Conservation (phyloP, 1,140 invertebrate genomes). For the Schlechtendalia chinensis region DNA sequence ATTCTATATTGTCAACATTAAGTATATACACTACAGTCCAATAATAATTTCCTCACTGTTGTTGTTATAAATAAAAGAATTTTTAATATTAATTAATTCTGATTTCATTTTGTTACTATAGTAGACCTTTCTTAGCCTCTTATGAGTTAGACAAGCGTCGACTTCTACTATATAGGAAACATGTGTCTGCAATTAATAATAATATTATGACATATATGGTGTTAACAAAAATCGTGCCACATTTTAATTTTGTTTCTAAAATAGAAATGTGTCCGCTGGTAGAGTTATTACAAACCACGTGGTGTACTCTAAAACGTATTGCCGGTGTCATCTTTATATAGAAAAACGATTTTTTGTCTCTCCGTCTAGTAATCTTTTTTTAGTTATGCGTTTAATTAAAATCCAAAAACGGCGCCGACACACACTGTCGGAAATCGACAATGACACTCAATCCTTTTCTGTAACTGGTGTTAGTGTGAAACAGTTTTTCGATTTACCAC, state of each 20-base stretch:
- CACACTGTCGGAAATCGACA: slow-evolving; percentile 40
- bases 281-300: slow-evolving; percentile 9
- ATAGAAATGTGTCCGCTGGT: slow-evolving; percentile 3
- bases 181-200: slow-evolving; percentile 26
- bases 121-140: too few relatives aligned
- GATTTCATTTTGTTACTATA: too few relatives aligned
- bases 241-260: slow-evolving; percentile 23
- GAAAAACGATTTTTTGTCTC: slow-evolving; percentile 24
- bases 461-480: slow-evolving; percentile 1
- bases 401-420: slow-evolving; percentile 27
- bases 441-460: slow-evolving; percentile 39
- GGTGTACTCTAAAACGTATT: slow-evolving; percentile 19
- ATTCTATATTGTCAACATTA: too few relatives aligned
- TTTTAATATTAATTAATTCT: too few relatives aligned
- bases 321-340: background rate
- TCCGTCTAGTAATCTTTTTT: background rate
- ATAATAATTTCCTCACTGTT: too few relatives aligned
- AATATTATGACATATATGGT: slow-evolving; percentile 21
- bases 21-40: too few relatives aligned
- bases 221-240: slow-evolving; percentile 9
- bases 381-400: slow-evolving; percentile 6
- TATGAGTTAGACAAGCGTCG: too few relatives aligned
- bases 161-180: background rate
- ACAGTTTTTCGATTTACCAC: slow-evolving; percentile 17
- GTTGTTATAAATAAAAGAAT: too few relatives aligned